These are phyloP conservation scores for Rhyacichthys aspro DNA, from an alignment of 2,797 vertebrate genomes.

Conservation along the genomic window DNA sequence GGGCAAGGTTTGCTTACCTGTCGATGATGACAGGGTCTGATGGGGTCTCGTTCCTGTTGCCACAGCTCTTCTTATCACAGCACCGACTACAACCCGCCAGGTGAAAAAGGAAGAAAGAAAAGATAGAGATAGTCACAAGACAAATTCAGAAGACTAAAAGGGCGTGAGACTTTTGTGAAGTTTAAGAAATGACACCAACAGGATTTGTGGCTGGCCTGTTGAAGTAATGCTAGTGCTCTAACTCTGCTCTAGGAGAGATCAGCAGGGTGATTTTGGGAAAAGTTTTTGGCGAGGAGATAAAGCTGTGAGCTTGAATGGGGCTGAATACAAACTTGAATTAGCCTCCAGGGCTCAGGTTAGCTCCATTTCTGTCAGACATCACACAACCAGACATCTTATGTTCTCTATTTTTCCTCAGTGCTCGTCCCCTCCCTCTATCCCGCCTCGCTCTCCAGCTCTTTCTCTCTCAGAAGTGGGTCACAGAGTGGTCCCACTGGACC, in stretches of 20 bases:
- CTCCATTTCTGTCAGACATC: conserved; percentile 79
- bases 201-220: conserved; percentile 54
- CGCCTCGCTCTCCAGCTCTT: conserved; percentile 52
- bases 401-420: conserved; percentile 73
- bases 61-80: conserved; percentile 99
- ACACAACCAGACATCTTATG: conserved; percentile 77
- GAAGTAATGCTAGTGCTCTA: conserved; percentile 56
- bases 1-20: conserved; percentile 88
- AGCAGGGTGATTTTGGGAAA: conserved; percentile 43
- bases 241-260: conserved; percentile 43
- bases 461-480: conserved; percentile 81
- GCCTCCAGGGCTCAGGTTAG: conserved; percentile 76
- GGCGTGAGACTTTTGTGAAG: conserved; percentile 63
- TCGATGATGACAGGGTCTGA: conserved; percentile 99
- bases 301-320: conserved; percentile 54
- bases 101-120: conserved; percentile 13
- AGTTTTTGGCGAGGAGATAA: conserved; percentile 49
- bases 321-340: conserved; percentile 72
- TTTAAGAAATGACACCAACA: conserved; percentile 34
- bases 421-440: conserved; percentile 70
- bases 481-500: conserved; percentile 82
- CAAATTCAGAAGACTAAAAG: conserved; percentile 41
- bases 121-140: conserved; percentile 51
- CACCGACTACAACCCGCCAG: conserved; percentile 80
- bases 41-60: conserved; percentile 99